These are phyloP conservation scores for Nannospalax galili DNA, from an alignment of 2,113 vertebrate species.

Conservation along the genomic window DNA sequence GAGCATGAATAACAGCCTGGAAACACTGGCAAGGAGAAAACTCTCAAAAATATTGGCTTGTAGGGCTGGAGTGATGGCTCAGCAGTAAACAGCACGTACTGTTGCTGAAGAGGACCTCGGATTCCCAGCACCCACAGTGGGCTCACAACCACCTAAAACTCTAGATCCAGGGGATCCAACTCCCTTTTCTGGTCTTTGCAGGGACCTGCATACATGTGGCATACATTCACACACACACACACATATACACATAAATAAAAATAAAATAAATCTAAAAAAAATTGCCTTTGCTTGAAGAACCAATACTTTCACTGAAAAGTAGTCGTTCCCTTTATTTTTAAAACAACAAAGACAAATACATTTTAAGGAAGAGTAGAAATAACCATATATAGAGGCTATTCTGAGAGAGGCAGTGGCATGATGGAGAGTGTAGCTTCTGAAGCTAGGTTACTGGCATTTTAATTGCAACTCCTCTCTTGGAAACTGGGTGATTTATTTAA, in stretches of 20 bases:
- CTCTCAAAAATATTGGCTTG: constrained; percentile 20
- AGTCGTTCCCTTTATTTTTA: not conserved
- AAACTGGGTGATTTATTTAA: not conserved
- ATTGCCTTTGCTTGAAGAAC: not conserved
- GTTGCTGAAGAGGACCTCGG: not conserved
- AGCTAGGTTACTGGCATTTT: not conserved
- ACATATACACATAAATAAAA: not conserved
- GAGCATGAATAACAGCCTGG: constrained; percentile 5
- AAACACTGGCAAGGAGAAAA: not conserved
- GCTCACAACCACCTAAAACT: not conserved
- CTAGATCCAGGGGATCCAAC: not conserved
- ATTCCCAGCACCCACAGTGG: not conserved
- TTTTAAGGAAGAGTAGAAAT: constrained; percentile 9
- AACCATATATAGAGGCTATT: not conserved
- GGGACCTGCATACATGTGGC: not conserved
- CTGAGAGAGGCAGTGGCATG: not conserved
- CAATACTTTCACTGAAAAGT: constrained; percentile 33
- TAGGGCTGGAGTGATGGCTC: not conserved
- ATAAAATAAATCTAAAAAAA: not conserved
- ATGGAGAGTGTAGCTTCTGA: not conserved
- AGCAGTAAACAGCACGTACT: not conserved
- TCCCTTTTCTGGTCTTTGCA: not conserved
- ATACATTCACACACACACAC: not conserved
- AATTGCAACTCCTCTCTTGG: not conserved
- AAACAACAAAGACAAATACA: not conserved